Evolutionary conservation across 2,888 invertebrate species (phyloP).

Genomic region (Drosophila paranaensis): DNA sequence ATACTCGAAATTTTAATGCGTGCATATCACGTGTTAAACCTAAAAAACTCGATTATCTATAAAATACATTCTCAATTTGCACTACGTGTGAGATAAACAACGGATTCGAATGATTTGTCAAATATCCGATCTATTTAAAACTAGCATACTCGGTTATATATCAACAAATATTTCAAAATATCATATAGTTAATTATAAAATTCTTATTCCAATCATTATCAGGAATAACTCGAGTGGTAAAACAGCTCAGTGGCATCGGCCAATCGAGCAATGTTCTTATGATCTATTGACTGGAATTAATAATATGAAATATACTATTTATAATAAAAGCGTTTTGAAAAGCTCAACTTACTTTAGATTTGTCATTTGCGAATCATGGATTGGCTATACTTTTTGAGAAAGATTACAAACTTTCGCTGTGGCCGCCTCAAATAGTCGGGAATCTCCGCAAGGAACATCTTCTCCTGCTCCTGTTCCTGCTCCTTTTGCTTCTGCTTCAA

Average conservation of each 20-base stretch:
- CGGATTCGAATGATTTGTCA: not conserved
- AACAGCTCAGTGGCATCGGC: not conserved
- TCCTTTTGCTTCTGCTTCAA: not conserved
- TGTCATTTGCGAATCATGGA: not conserved
- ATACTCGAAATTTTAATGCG: constrained; percentile 55
- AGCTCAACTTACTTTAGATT: not conserved
- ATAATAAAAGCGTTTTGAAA: too few species aligned
- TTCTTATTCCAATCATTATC: not conserved
- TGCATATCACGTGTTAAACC: constrained; percentile 52
- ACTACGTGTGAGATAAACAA: not conserved
- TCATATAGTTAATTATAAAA: too few species aligned
- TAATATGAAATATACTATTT: not conserved
- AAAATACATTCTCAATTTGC: constrained; percentile 3
- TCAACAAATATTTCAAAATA: not conserved
- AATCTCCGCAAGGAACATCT: not conserved
- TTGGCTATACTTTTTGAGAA: not conserved
- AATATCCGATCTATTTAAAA: not conserved
- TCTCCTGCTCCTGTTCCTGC: not conserved
- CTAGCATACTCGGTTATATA: constrained; percentile 3
- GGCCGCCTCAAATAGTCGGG: too few species aligned
- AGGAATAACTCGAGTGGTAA: not conserved
- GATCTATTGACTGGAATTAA: not conserved
- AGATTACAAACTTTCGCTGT: not conserved
- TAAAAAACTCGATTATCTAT: not conserved
- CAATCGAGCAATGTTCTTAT: not conserved